Evolutionary conservation across 2,888 invertebrate genomes (phyloP).

Genomic region (Brachypterus glaber): DNA sequence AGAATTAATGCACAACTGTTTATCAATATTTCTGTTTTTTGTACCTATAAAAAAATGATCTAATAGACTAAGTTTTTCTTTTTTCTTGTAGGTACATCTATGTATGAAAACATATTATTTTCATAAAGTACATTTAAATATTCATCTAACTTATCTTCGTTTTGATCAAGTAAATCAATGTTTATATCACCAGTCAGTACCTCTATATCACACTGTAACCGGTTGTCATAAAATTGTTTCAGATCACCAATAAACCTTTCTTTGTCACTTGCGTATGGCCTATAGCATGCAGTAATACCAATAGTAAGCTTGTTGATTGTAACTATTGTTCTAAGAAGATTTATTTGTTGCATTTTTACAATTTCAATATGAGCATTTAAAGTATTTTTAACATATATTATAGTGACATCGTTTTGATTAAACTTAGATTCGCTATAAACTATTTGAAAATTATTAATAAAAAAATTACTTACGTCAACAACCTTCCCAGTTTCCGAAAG

Average conservation of each 20-base stretch:
- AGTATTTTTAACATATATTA: background rate
- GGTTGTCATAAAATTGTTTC: background rate
- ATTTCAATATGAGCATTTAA: background rate
- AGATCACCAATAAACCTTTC: background rate
- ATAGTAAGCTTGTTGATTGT: background rate
- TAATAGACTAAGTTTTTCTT: slow-evolving; percentile 1
- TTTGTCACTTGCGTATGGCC: background rate
- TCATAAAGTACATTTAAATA: background rate
- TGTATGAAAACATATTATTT: background rate
- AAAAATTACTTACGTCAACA: background rate
- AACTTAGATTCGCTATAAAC: slow-evolving; percentile 1
- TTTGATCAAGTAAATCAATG: background rate
- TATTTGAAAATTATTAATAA: background rate
- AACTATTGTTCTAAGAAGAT: slow-evolving; percentile 1
- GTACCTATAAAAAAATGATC: slow-evolving; percentile 1
- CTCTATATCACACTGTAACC: background rate
- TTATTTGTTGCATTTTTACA: background rate
- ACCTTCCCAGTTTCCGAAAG: background rate
- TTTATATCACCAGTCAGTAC: background rate
- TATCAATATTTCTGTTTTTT: background rate
- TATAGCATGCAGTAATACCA: slow-evolving; percentile 1
- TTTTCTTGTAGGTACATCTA: background rate
- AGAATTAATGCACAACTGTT: background rate
- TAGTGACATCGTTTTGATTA: background rate
- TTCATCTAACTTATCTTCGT: background rate